Percentiles rank a stretch among this genome's conserved stretches.
These are phyloP conservation scores for Xiphophorus maculatus DNA, from an alignment of 2,113 vertebrate species.

Conservation along the genomic window DNA sequence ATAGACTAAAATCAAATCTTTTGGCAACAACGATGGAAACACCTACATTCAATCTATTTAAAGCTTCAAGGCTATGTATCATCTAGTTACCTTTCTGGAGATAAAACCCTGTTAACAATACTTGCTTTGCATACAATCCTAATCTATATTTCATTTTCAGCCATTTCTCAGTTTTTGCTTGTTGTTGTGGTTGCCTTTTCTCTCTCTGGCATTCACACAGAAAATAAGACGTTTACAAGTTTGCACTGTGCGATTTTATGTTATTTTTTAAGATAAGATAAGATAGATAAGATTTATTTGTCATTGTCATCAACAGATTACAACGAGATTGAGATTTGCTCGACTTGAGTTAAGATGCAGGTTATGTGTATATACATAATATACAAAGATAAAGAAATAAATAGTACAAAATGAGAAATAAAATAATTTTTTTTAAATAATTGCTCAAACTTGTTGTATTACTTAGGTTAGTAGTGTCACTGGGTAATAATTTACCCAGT, in stretches of 20 bases:
- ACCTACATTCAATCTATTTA: not conserved
- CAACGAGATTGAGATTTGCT: too few relatives aligned
- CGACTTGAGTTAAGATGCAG: too few relatives aligned
- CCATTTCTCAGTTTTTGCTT: too few relatives aligned
- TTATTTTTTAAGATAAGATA: not conserved
- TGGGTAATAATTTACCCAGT: not conserved
- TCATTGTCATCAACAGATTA: too few relatives aligned
- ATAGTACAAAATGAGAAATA: too few relatives aligned
- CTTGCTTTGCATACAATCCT: not conserved
- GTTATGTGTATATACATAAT: too few relatives aligned
- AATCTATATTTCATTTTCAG: not conserved
- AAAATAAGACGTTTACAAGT: not conserved
- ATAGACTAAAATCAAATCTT: not conserved
- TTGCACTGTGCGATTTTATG: not conserved
- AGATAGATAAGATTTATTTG: too few relatives aligned
- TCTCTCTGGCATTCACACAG: not conserved
- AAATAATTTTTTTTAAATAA: not conserved
- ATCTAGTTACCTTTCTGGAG: not conserved
- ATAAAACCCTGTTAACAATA: not conserved
- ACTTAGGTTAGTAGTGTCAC: not conserved
- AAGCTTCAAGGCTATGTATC: not conserved
- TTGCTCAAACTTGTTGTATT: not conserved
- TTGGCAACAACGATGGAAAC: not conserved
- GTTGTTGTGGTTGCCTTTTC: not conserved
- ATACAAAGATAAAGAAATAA: too few relatives aligned